phyloP scores from a whole-genome alignment of 2,113 vertebrate genomes.

The Parus major region DNA sequence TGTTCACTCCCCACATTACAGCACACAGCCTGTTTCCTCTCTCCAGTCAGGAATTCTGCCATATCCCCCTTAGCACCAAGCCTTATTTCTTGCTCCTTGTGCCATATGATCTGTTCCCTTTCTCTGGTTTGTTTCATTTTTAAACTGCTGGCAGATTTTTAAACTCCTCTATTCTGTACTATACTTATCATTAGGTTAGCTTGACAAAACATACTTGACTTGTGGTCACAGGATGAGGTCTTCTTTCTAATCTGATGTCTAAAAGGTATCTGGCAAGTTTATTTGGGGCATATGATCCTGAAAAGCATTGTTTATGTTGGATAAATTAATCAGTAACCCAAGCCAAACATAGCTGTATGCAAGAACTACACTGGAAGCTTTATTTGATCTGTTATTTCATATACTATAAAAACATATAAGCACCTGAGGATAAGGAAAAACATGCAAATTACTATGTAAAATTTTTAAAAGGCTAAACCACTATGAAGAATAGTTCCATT shows the following conservation, averaged over 20 bases:
- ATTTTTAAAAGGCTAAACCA: neutral
- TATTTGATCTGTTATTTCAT: neutral
- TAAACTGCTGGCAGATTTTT: neutral
- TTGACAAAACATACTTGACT: neutral
- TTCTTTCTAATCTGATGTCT: neutral
- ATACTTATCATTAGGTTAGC: neutral
- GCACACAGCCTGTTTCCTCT: neutral
- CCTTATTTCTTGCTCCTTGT: neutral
- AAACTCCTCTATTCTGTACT: neutral
- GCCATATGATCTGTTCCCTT: neutral
- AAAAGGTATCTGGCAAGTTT: neutral
- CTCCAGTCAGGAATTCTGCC: neutral
- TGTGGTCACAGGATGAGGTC: neutral
- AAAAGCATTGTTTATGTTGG: neutral
- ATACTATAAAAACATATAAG: neutral
- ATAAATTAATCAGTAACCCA: neutral
- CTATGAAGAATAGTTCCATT: neutral
- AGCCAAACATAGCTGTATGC: neutral
- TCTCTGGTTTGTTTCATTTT: neutral
- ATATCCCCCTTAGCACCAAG: neutral
- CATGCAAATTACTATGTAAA: neutral
- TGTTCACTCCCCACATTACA: neutral
- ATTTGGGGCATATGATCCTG: neutral
- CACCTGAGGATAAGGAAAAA: neutral
- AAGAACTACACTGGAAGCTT: neutral